A percentile compares a stretch with the other conserved stretches of the same genome.
These are phyloP conservation scores for Boulengeromyrus knoepffleri DNA, from an alignment of 2,113 vertebrate genomes.

Conservation along the genomic window DNA sequence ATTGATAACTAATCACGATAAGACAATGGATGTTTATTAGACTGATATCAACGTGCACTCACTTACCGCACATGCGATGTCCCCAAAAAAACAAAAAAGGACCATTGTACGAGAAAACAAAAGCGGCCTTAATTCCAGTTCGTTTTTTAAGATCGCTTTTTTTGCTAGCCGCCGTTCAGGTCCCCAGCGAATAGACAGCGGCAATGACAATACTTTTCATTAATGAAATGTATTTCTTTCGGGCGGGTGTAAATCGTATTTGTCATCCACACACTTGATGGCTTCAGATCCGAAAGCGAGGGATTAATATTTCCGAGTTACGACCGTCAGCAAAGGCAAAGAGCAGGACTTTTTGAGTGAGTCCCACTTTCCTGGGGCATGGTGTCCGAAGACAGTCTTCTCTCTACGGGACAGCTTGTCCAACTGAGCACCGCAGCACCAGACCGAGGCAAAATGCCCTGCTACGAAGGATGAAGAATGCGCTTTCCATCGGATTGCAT, in stretches of 20 bases:
- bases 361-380: slow-evolving; percentile 39
- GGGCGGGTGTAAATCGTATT: slow-evolving; percentile 19
- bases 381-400: slow-evolving; percentile 31
- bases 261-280: slow-evolving; percentile 29
- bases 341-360: slow-evolving; percentile 1
- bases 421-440: slow-evolving; percentile 13
- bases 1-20: not conserved
- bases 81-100: slow-evolving; percentile 24
- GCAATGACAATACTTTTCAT: slow-evolving; percentile 20
- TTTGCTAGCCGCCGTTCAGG: slow-evolving; percentile 2
- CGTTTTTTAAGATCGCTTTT: slow-evolving; percentile 18
- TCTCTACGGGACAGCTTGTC: not conserved
- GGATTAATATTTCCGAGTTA: not conserved
- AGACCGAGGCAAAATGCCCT: not conserved
- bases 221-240: slow-evolving; percentile 41
- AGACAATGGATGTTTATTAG: not conserved
- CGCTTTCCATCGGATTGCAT: not conserved
- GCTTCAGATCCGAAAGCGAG: not conserved
- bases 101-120: slow-evolving; percentile 22
- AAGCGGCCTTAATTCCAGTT: slow-evolving; percentile 24
- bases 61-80: slow-evolving; percentile 63
- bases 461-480: not conserved
- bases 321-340: not conserved
- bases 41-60: not conserved
- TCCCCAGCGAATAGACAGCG: not conserved